A percentile compares a stretch with the other conserved stretches of the same genome.
These are phyloP conservation scores for Mormyrops attenuatus DNA, from an alignment of 2,797 vertebrate genomes.

Conservation along the genomic window DNA sequence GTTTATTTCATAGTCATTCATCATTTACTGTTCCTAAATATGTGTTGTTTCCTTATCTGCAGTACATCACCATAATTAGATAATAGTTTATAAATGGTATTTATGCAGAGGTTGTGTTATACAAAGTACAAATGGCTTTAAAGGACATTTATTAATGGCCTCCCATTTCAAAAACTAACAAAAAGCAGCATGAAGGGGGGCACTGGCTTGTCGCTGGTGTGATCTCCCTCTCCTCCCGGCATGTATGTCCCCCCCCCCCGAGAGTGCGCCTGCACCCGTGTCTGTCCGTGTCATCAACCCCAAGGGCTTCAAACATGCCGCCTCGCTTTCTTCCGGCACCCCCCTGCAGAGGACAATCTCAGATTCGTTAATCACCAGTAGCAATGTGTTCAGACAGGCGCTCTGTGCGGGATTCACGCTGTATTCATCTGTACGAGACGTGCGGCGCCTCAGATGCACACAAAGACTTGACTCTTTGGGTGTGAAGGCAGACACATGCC, in stretches of 20 bases:
- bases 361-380: slow-evolving; percentile 40
- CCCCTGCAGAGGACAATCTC: slow-evolving; percentile 12
- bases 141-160: background rate
- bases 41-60: background rate
- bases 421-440: background rate
- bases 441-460: background rate
- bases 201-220: background rate
- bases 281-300: slow-evolving; percentile 36
- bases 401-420: background rate
- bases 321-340: background rate
- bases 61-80: background rate
- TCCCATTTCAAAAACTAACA: background rate
- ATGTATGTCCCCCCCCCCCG: background rate
- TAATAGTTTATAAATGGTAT: background rate
- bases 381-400: slow-evolving; percentile 1
- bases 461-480: background rate
- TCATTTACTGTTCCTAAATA: background rate
- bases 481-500: background rate
- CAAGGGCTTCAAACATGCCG: slow-evolving; percentile 13
- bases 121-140: background rate
- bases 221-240: background rate
- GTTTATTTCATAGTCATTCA: background rate
- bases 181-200: background rate
- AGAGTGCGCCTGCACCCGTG: background rate
- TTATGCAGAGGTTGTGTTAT: background rate